Conservation (phyloP, 2,888 invertebrate species). For the Ichneumon xanthorius region DNA sequence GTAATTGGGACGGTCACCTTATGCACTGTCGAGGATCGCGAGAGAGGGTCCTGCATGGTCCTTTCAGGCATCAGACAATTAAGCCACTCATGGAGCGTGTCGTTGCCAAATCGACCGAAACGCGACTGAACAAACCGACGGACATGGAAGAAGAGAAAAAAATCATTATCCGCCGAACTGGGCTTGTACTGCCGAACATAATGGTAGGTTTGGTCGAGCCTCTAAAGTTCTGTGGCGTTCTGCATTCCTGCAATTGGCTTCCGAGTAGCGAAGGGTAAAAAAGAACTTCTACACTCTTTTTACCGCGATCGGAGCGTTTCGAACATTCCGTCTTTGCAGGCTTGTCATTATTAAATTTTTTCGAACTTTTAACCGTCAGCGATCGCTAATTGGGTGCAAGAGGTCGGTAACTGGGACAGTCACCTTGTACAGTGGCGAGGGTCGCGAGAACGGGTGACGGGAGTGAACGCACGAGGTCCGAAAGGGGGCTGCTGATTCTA, state of each 20-base stretch:
- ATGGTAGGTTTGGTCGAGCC: not conserved
- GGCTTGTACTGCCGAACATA: not conserved
- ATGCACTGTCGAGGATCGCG: conserved; percentile 24
- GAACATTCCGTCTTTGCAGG: not conserved
- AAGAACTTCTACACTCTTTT: not conserved
- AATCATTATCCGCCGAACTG: not conserved
- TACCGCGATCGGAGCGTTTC: not conserved
- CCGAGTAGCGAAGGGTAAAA: not conserved
- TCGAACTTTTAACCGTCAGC: not conserved
- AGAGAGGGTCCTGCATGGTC: not conserved
- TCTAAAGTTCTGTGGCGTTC: not conserved
- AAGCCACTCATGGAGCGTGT: too few species aligned
- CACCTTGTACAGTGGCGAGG: conserved; percentile 32
- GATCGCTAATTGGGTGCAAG: conserved; percentile 23
- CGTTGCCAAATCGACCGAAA: not conserved
- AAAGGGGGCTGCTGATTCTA: conserved; percentile 64
- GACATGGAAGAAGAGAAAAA: not conserved
- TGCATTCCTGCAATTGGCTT: not conserved
- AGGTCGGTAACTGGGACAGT: conserved; percentile 21
- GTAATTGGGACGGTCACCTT: conserved; percentile 30
- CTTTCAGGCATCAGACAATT: too few species aligned
- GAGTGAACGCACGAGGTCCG: conserved; percentile 39
- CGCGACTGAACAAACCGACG: not conserved
- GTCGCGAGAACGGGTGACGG: conserved; percentile 37
- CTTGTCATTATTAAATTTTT: not conserved